Evolutionary conservation across 1,140 invertebrate genomes (phyloP).

Genomic region (Zophobas morio): DNA sequence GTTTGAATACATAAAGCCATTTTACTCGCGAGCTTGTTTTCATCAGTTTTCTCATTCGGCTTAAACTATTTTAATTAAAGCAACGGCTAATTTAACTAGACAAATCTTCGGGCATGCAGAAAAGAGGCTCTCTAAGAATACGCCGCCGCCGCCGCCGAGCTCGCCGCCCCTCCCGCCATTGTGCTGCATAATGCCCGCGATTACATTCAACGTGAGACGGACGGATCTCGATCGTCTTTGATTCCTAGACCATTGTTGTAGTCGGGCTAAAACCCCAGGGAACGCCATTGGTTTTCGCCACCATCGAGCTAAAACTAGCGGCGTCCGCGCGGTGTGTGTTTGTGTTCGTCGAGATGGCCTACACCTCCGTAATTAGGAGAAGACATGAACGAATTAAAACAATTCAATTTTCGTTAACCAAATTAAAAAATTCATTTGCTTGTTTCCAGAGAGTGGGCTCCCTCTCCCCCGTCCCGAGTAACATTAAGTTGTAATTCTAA

Average conservation of each 20-base stretch:
- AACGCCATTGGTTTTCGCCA: too few relatives aligned
- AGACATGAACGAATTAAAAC: slow-evolving; percentile 21
- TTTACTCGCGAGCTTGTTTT: slow-evolving; percentile 54
- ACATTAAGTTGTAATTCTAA: slow-evolving; percentile 43
- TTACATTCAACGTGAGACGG: slow-evolving; percentile 25
- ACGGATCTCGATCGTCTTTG: too few relatives aligned
- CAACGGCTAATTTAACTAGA: slow-evolving; percentile 64
- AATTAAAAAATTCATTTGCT: slow-evolving; percentile 35
- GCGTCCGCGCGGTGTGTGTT: background rate
- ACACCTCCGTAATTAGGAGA: slow-evolving; percentile 11
- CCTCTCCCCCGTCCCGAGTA: background rate
- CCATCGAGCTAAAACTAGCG: background rate
- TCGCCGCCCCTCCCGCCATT: slow-evolving; percentile 38
- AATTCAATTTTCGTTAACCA: slow-evolving; percentile 25
- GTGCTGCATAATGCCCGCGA: slow-evolving; percentile 51
- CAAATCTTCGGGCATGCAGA: slow-evolving; percentile 56
- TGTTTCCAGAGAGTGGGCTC: slow-evolving; percentile 15
- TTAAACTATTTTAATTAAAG: slow-evolving; percentile 64
- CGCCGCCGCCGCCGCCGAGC: slow-evolving; percentile 10
- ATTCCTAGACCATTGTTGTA: too few relatives aligned
- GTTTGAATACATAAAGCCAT: slow-evolving; percentile 56
- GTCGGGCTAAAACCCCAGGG: too few relatives aligned
- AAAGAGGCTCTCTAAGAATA: slow-evolving; percentile 50
- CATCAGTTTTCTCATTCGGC: slow-evolving; percentile 60
- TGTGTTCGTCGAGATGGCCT: too few relatives aligned